Conservation (phyloP, 2,797 vertebrate genomes). For the Astyanax mexicanus region DNA sequence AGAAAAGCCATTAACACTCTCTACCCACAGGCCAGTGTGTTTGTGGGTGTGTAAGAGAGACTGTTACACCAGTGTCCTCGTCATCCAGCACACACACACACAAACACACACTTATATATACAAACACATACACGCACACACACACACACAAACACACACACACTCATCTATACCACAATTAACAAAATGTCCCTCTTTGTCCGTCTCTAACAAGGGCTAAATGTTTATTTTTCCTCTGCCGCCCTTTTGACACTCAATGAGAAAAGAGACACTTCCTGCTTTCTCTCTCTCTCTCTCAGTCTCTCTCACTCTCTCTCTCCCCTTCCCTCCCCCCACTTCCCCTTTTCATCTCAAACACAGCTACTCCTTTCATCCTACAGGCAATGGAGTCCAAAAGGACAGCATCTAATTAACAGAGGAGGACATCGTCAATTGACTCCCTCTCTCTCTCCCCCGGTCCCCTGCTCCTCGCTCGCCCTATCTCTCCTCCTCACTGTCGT, state of each 20-base stretch:
- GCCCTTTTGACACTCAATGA: constrained; percentile 54
- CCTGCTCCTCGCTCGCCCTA: constrained; percentile 7
- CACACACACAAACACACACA: constrained; percentile 26
- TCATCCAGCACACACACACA: neutral
- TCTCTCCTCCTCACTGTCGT: constrained; percentile 7
- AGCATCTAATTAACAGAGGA: constrained; percentile 48
- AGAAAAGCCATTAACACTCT: constrained; percentile 6
- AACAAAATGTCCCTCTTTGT: constrained; percentile 59
- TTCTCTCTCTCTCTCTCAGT: constrained; percentile 31
- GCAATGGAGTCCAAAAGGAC: constrained; percentile 47
- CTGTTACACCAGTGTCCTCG: constrained; percentile 29
- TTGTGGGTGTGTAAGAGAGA: constrained; percentile 33
- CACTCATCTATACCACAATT: constrained; percentile 38
- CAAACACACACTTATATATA: constrained; percentile 25
- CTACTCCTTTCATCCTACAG: constrained; percentile 49
- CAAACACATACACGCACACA: constrained; percentile 9
- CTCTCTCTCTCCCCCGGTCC: constrained; percentile 17
- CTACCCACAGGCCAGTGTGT: constrained; percentile 10
- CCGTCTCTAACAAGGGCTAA: constrained; percentile 40
- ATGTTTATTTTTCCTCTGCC: constrained; percentile 59
- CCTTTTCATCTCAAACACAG: constrained; percentile 56
- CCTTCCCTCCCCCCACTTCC: constrained; percentile 39
- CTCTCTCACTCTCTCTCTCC: constrained; percentile 15
- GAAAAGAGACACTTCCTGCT: constrained; percentile 61
- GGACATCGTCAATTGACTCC: constrained; percentile 49